Percentiles rank a stretch among this genome's conserved stretches.
phyloP scores from a whole-genome alignment of 37 sponge, comb jelly and placozoan genomes.

The Beroe ovata region DNA sequence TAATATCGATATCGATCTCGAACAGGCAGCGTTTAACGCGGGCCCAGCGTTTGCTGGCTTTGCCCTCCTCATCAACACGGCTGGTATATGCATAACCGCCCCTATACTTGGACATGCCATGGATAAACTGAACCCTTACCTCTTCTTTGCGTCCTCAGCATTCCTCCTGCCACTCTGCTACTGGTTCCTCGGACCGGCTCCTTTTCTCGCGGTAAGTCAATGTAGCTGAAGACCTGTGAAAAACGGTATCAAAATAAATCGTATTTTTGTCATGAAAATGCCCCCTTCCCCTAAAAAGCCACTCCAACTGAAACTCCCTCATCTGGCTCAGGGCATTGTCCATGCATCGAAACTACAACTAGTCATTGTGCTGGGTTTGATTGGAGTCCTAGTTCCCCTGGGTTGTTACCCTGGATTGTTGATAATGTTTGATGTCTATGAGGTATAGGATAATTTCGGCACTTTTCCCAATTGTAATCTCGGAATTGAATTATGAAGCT shows the following conservation, averaged over 20 bases:
- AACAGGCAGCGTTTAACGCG: slow-evolving; percentile 8
- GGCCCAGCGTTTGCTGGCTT: slow-evolving; percentile 48
- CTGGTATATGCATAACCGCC: slow-evolving; percentile 51
- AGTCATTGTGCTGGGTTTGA: not conserved
- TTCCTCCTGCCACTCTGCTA: slow-evolving; percentile 11
- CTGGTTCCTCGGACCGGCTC: slow-evolving; percentile 37
- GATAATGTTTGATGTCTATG: slow-evolving; percentile 36
- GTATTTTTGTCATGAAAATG: too few relatives aligned
- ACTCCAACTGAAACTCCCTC: too few relatives aligned
- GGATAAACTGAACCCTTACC: slow-evolving; percentile 53
- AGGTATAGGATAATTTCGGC: not conserved
- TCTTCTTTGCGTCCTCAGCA: slow-evolving; percentile 36
- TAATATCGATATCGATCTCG: not conserved
- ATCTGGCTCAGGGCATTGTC: too few relatives aligned
- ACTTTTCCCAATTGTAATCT: too few relatives aligned
- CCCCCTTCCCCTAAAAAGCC: too few relatives aligned
- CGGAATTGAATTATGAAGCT: too few relatives aligned
- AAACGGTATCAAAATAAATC: too few relatives aligned
- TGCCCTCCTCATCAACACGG: slow-evolving; percentile 56
- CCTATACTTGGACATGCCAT: slow-evolving; percentile 25
- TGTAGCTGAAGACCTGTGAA: too few relatives aligned
- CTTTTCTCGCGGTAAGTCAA: slow-evolving; percentile 11
- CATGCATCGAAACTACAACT: slow-evolving; percentile 8
- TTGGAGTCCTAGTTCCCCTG: slow-evolving; percentile 29
- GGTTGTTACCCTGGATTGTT: slow-evolving; percentile 32